A percentile compares a stretch with the other conserved stretches of the same genome.
Conservation (phyloP, 2,113 vertebrate genomes). For the Planiliza haematocheilus region DNA sequence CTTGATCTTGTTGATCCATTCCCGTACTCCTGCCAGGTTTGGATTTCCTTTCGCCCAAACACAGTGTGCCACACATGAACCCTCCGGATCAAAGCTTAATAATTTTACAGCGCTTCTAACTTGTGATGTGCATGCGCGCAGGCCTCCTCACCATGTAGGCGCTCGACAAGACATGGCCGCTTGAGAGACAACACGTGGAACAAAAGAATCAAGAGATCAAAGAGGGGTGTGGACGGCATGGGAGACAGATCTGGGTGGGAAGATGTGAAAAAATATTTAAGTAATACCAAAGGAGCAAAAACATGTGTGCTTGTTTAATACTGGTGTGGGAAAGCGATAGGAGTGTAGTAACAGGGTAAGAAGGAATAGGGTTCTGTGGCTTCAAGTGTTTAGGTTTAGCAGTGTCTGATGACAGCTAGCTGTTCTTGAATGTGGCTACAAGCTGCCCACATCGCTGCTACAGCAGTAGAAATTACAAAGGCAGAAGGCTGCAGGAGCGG, state of each 20-base stretch:
- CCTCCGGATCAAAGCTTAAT: conserved; percentile 69
- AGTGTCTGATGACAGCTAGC: conserved; percentile 75
- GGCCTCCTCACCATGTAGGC: conserved; percentile 38
- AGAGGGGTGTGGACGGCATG: conserved; percentile 46
- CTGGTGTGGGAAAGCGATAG: conserved; percentile 59
- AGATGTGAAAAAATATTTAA: conserved; percentile 47
- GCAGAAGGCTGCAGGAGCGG: conserved; percentile 2
- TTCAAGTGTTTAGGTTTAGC: conserved; percentile 70
- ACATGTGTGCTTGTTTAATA: conserved; percentile 71
- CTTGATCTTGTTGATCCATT: conserved; percentile 73
- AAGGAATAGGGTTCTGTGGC: conserved; percentile 55
- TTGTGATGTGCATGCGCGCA: conserved; percentile 43
- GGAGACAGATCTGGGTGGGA: conserved; percentile 31
- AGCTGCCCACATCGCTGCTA: conserved; percentile 58
- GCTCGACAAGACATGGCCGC: conserved; percentile 47
- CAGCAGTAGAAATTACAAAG: conserved; percentile 4
- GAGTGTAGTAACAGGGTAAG: conserved; percentile 46
- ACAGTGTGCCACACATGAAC: conserved; percentile 70
- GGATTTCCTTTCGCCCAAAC: conserved; percentile 70
- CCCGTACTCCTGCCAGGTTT: conserved; percentile 68
- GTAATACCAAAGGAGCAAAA: conserved; percentile 47
- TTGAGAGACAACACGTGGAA: conserved; percentile 40
- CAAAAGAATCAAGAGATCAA: conserved; percentile 59
- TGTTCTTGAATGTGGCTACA: conserved; percentile 65
- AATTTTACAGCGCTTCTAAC: conserved; percentile 53